Percentiles rank a stretch among this genome's conserved stretches.
Evolutionary conservation across 2,797 vertebrate species (phyloP).

Genomic region (Lepilemur ruficaudatus): DNA sequence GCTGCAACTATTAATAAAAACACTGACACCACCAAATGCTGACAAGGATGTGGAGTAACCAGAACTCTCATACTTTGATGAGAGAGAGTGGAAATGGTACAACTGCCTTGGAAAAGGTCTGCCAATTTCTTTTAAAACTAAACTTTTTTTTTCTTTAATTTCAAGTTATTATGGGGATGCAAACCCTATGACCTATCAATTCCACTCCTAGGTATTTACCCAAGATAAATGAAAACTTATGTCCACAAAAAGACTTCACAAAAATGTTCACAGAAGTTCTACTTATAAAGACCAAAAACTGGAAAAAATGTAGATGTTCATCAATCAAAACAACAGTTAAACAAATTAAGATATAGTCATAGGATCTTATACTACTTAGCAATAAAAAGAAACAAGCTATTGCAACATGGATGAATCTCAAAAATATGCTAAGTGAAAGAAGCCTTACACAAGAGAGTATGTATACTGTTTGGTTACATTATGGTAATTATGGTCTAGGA

Average conservation of each 20-base stretch:
- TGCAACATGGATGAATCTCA: neutral
- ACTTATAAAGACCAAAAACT: neutral
- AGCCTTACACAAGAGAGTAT: neutral
- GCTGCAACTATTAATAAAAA: neutral
- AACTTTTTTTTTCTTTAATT: neutral
- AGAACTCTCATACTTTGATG: neutral
- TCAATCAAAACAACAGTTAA: neutral
- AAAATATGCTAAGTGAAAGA: neutral
- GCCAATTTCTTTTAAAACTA: neutral
- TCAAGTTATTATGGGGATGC: no score
- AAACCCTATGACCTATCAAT: neutral
- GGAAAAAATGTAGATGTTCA: neutral
- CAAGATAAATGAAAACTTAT: constrained; percentile 22
- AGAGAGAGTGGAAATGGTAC: neutral
- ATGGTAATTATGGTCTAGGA: neutral
- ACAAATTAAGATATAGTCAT: neutral
- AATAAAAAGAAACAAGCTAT: neutral
- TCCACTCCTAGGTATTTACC: neutral
- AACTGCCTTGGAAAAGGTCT: neutral
- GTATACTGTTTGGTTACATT: neutral
- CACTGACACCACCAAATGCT: neutral
- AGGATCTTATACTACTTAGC: neutral
- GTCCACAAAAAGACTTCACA: neutral
- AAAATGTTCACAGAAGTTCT: neutral
- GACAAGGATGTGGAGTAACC: neutral